Evolutionary conservation across 1,140 invertebrate species (phyloP), one percentile per base, ranked within the genome.

Genomic region (Temnothorax nylanderi): DNA sequence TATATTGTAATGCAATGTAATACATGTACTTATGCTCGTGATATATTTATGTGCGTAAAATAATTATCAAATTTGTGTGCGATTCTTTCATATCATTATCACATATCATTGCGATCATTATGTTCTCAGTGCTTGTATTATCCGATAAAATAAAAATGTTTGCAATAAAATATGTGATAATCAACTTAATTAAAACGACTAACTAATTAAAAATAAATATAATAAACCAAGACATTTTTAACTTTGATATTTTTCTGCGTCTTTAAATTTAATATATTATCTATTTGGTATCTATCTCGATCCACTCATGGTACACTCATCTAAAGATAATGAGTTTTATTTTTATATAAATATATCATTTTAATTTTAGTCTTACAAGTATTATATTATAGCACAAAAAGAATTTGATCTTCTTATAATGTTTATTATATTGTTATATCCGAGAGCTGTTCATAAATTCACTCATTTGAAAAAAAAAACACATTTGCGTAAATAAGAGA

Each of bases 1-100:
- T 92, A 87, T 77, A 87, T 85, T 85, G 67, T 86, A 89, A 90
- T 92, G 86, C 84, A 86, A 75, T 41, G 54, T 51, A 88, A 85
- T 88, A 85, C 47, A 44, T 51, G 34, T 21, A 37, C 47, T 87
- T 80, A 84, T 60, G 34, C 44, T 44, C 64, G 10, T 67, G n/a
- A 69, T 47, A 69, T 26, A 44, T 67, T 67, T 44, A 69, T 32
- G 21, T 26, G 21, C n/a, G 6, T 26, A 10, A 37, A n/a, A 69
- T 69, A 44, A 69, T 69, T 47, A 67, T 41, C n/a, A 11, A 47
- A 71, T 8, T 47, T 71, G 10, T 69, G 18, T 47, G 18, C 11
- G 21, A 47, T 26, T 69, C 4, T 47, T 71, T 47, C 7, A 26
- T 47, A 47, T 37, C 11, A 26, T 2, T 41, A 37, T 3, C 8